phyloP scores from a whole-genome alignment of 2,113 vertebrate genomes.

The Mastomys natalensis region DNA sequence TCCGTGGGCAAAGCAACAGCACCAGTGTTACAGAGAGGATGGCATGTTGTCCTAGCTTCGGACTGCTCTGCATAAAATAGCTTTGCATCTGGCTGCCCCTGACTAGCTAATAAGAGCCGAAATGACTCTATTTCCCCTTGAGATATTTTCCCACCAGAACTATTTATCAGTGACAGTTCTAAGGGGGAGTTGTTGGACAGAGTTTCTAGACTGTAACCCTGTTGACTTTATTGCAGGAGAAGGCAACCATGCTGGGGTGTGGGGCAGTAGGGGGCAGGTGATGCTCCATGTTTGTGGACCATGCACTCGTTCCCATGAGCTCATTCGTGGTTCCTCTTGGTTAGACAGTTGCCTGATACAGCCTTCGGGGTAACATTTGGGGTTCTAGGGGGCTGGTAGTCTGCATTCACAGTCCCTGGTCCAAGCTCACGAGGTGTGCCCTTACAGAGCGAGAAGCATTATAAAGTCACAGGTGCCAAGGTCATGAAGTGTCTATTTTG shows the following conservation, averaged over 20 bases:
- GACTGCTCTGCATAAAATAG: not conserved
- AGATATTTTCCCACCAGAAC: not conserved
- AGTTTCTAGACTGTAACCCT: not conserved
- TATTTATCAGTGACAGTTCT: not conserved
- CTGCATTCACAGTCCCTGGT: fast-evolving
- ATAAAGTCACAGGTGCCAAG: not conserved
- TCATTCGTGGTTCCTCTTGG: not conserved
- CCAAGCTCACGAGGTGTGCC: not conserved
- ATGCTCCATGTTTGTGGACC: not conserved
- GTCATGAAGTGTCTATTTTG: not conserved
- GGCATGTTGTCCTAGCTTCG: not conserved
- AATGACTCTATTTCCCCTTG: slow-evolving; percentile 20
- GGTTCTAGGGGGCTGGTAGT: not conserved
- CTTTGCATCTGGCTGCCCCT: not conserved
- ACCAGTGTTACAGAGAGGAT: not conserved
- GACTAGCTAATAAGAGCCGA: not conserved
- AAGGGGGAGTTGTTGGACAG: not conserved
- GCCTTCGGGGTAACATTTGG: not conserved
- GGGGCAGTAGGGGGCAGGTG: not conserved
- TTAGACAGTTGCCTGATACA: not conserved
- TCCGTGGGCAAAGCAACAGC: not conserved
- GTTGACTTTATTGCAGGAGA: not conserved
- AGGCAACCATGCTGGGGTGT: not conserved
- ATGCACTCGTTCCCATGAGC: not conserved
- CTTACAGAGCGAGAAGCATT: not conserved